Conservation (phyloP, 2,113 vertebrate genomes). For the Burhinus oedicnemus region DNA sequence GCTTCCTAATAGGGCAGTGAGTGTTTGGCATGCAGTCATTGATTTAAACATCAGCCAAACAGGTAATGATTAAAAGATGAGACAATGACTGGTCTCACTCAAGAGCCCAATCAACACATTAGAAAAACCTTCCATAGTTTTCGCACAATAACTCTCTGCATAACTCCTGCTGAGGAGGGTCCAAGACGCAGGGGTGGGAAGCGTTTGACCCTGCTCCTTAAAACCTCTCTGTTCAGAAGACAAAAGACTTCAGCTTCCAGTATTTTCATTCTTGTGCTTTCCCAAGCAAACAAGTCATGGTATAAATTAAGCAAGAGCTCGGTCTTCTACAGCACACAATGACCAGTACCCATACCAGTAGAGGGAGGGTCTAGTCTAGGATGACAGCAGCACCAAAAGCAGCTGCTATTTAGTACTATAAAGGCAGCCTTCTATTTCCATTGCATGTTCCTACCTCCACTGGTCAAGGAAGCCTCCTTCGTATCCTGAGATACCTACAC, state of each 20-base stretch:
- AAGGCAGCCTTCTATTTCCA: not conserved
- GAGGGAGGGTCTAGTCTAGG: not conserved
- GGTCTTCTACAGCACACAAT: not conserved
- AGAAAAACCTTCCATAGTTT: not conserved
- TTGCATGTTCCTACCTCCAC: not conserved
- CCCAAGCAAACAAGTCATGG: not conserved
- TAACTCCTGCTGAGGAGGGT: not conserved
- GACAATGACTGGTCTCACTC: conserved; percentile 9
- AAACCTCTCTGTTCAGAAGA: not conserved
- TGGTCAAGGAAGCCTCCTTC: not conserved
- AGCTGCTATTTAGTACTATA: not conserved
- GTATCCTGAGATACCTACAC: not conserved
- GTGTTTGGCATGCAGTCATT: not conserved
- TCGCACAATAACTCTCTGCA: not conserved
- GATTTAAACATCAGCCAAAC: conserved; percentile 40
- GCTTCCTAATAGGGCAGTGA: not conserved
- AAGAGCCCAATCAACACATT: conserved; percentile 8
- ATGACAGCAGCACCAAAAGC: not conserved
- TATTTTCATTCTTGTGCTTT: not conserved
- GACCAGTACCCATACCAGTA: not conserved
- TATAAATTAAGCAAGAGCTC: not conserved
- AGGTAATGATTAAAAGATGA: conserved; percentile 46
- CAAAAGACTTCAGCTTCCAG: not conserved
- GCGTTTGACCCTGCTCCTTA: not conserved
- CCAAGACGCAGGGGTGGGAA: not conserved